Evolutionary conservation across 1,140 invertebrate genomes (phyloP).

Genomic region (Bombus consobrinus): DNA sequence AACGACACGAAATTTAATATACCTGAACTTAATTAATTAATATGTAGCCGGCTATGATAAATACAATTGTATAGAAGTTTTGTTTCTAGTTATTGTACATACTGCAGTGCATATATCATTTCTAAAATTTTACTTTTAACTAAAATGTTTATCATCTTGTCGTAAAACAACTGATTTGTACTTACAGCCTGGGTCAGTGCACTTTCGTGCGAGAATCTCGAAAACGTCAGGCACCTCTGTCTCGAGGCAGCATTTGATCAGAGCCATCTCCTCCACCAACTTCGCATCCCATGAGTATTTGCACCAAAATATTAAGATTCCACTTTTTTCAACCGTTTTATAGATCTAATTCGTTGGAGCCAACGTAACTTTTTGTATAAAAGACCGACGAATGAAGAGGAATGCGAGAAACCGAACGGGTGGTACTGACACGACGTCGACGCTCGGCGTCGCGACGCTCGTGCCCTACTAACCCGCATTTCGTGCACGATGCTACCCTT

Average conservation of each 20-base stretch:
- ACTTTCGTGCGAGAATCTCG: conserved; percentile 89
- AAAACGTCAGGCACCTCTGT: conserved; percentile 88
- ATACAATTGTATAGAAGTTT: no score
- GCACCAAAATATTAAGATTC: neutral
- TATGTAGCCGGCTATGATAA: no score
- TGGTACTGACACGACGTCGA: conserved; percentile 28
- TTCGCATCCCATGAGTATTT: neutral
- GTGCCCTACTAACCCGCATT: conserved; percentile 67
- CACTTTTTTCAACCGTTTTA: neutral
- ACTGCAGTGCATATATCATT: neutral
- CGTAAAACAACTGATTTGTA: conserved; percentile 62
- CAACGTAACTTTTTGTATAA: neutral
- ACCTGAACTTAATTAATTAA: no score
- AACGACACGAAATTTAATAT: no score
- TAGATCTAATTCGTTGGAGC: neutral
- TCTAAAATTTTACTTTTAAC: neutral
- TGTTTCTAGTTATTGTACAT: neutral
- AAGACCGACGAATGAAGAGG: neutral
- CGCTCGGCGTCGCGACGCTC: conserved; percentile 58
- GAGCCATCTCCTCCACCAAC: conserved; percentile 83
- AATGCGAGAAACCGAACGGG: neutral
- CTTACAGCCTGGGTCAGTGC: conserved; percentile 92
- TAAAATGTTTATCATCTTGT: no score
- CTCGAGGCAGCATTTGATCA: conserved; percentile 91
- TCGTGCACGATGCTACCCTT: conserved; percentile 56